phyloP scores from a whole-genome alignment of 2,113 vertebrate species.

The Rattus rattus region DNA sequence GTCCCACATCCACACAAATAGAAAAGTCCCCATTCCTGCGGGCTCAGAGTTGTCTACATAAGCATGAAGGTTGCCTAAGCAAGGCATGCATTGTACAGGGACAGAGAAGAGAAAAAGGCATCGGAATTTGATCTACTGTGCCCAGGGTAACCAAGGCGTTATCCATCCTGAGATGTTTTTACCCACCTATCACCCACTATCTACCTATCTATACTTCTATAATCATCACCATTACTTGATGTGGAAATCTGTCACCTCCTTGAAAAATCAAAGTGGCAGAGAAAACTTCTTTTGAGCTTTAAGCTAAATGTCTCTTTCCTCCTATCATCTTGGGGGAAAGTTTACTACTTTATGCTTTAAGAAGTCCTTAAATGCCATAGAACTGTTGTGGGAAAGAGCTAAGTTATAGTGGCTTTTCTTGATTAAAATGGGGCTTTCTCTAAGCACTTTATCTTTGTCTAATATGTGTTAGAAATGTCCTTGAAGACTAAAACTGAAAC shows the following conservation, averaged over 20 bases:
- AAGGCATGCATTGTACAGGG: not conserved
- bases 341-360: not conserved
- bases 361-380: not conserved
- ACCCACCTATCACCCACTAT: not conserved
- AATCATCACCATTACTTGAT: not conserved
- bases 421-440: conserved; percentile 7
- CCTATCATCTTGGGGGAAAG: not conserved
- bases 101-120: not conserved
- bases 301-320: not conserved
- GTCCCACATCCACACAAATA: not conserved
- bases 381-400: conserved; percentile 12
- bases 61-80: not conserved
- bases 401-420: not conserved
- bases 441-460: conserved; percentile 49
- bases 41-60: not conserved
- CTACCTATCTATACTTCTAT: not conserved
- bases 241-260: conserved; percentile 7
- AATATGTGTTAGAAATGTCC: conserved; percentile 43
- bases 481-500: conserved; percentile 71
- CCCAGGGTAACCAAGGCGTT: not conserved
- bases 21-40: not conserved
- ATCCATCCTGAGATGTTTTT: not conserved
- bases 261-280: not conserved
- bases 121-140: not conserved
- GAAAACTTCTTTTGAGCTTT: not conserved